phyloP scores from a whole-genome alignment of 2,797 vertebrate genomes.

The Euphonia xanthogaster region DNA sequence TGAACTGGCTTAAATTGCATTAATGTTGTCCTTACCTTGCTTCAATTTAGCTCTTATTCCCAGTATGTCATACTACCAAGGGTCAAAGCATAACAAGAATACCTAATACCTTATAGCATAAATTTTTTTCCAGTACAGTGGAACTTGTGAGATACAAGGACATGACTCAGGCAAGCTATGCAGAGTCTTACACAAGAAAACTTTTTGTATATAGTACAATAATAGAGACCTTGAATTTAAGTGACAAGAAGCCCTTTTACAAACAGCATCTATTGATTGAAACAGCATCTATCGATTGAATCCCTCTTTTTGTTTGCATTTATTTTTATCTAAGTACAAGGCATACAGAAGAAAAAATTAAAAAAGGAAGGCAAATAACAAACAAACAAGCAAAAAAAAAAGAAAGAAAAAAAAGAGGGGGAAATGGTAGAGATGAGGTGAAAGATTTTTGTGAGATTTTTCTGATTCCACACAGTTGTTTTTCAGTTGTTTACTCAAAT shows the following conservation, averaged over 20 bases:
- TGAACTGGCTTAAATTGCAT: neutral
- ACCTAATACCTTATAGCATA: neutral
- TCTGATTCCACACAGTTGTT: neutral
- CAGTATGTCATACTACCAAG: neutral
- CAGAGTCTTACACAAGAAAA: neutral
- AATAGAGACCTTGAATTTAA: neutral
- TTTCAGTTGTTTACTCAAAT: neutral
- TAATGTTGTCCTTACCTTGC: neutral
- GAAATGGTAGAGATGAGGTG: fast-evolving
- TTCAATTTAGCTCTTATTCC: neutral
- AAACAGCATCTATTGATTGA: neutral
- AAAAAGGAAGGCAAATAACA: neutral
- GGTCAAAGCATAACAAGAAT: neutral
- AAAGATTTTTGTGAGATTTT: neutral
- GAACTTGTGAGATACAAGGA: neutral
- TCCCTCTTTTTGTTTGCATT: neutral
- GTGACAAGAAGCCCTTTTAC: neutral
- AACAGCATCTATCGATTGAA: neutral
- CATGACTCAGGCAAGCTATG: neutral
- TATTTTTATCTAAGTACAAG: neutral
- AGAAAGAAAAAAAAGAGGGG: too few species aligned
- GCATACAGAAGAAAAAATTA: neutral
- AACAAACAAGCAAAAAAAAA: neutral
- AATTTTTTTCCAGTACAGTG: neutral
- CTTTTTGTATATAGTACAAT: neutral